Evolutionary conservation across 2,113 vertebrate species (phyloP), one percentile per base, ranked within the genome.

Genomic region (Tricholaema leucomelas): DNA sequence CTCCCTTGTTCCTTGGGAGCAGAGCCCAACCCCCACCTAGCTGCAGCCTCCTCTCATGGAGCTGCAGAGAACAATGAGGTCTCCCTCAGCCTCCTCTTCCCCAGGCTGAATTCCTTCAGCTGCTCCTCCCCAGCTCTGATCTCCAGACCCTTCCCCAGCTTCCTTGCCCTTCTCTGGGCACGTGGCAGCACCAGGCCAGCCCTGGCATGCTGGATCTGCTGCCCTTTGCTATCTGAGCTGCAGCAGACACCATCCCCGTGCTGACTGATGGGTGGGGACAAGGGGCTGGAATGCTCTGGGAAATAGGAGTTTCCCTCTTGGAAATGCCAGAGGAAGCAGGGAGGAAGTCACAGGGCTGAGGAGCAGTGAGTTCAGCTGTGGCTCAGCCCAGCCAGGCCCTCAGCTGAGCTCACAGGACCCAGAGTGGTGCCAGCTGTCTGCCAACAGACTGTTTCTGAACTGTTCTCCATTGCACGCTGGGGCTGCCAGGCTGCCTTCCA

Each of bases 281-380:
- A 11, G 7, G 61, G 50, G 60, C 48, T 73, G 93, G 75, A 93
- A 66, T 74, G 84, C 88, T 87, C 33, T 81, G 92, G 81, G 78
- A 96, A 93, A 83, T 91, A 94, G 94, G 96, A 95, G 93, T 96
- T 95, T 96, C 93, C 95, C 88, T 76, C 52, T 63, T 92, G 96
- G 92, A 93, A 96, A 92, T 90, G 87, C 87, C 89, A 56, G 71
- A 88, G 96, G 96, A 96, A 96, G 36, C 48, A 1, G 0, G 30
- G 67, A 87, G 96, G 95, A 95, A 96, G 90, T 92, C 71, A 82
- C 15, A 75, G 56, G 96, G 42, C 12, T 42, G 30, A 64, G 78
- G 88, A 94, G 75, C 8, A 3, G 67, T 92, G 80, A 60, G 75
- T 71, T 93, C 91, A 86, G 71, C 42, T 54, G 54, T 74, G 71